These are phyloP conservation scores for Elysia crispata DNA, from an alignment of 2,888 invertebrate genomes.

Conservation along the genomic window DNA sequence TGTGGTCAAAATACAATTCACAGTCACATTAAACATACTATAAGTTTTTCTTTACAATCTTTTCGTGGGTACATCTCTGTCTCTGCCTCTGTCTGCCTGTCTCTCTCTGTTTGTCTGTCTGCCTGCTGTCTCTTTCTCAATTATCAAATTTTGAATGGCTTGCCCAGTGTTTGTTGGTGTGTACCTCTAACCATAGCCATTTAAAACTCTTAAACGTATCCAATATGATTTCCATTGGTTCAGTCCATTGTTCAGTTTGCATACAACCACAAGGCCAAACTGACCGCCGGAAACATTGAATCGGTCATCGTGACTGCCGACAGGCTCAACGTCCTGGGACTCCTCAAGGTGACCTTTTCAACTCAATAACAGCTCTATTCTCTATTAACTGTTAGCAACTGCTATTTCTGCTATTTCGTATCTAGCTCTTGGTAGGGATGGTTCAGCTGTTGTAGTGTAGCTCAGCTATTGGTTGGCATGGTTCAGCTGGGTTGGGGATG, in stretches of 20 bases:
- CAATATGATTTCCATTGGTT: not conserved
- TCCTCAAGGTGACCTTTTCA: slow-evolving; percentile 80
- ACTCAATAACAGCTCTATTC: too few species aligned
- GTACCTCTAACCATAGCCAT: not conserved
- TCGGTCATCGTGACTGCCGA: slow-evolving; percentile 85
- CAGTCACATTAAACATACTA: too few species aligned
- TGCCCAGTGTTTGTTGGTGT: not conserved
- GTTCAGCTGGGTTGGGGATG: too few species aligned
- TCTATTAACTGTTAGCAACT: too few species aligned
- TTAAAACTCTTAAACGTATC: not conserved
- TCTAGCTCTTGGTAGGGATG: too few species aligned
- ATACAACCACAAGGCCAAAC: slow-evolving; percentile 78
- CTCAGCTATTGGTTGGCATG: too few species aligned
- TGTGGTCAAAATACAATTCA: too few species aligned
- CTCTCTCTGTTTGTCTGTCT: not conserved
- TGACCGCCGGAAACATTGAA: slow-evolving; percentile 85
- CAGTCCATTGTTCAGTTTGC: slow-evolving; percentile 52
- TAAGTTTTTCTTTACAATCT: not conserved
- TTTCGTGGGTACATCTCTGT: too few species aligned
- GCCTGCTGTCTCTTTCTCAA: not conserved
- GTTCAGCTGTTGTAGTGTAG: too few species aligned
- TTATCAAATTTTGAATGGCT: not conserved
- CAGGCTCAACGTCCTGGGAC: slow-evolving; percentile 86
- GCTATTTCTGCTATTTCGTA: too few species aligned
- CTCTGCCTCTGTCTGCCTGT: slow-evolving; percentile 22